These are phyloP conservation scores for Siniperca obscura DNA, from an alignment of 2,797 vertebrate genomes.

Conservation along the genomic window DNA sequence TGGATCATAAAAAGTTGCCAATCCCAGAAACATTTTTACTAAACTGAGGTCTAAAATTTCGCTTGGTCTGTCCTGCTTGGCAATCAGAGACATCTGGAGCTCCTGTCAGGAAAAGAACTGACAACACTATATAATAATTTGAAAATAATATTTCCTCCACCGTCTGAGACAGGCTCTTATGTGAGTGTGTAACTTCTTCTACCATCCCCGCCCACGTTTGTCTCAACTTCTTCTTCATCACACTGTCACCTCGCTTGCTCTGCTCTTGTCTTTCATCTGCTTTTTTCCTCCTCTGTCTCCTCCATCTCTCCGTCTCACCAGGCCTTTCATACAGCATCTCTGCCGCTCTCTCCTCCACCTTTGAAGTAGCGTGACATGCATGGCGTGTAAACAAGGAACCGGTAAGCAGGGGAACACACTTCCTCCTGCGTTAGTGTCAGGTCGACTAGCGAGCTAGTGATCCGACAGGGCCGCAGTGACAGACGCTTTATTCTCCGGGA, in stretches of 20 bases:
- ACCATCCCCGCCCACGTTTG: constrained; percentile 34
- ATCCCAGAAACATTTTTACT: constrained; percentile 6
- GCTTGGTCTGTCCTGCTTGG: constrained; percentile 15
- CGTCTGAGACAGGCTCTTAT: constrained; percentile 35
- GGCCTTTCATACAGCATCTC: constrained; percentile 68
- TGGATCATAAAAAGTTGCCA: constrained; percentile 5
- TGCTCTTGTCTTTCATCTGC: constrained; percentile 57
- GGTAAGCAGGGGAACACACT: constrained; percentile 81
- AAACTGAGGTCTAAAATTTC: constrained; percentile 23
- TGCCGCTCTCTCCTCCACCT: constrained; percentile 67
- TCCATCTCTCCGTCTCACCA: constrained; percentile 58
- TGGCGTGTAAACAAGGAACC: constrained; percentile 84
- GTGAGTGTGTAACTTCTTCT: constrained; percentile 31
- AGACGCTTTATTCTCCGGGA: constrained; percentile 65
- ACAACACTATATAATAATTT: constrained; percentile 32
- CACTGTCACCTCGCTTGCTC: constrained; percentile 65
- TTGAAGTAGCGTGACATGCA: constrained; percentile 80
- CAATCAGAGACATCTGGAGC: constrained; percentile 34
- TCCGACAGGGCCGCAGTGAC: constrained; percentile 63
- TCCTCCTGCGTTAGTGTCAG: constrained; percentile 81
- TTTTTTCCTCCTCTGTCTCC: constrained; percentile 56
- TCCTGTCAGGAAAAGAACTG: constrained; percentile 4
- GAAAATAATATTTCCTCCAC: constrained; percentile 28
- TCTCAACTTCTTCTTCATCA: constrained; percentile 59
- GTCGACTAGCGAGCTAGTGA: constrained; percentile 61